These are phyloP conservation scores for Aurelia aurita DNA, from an alignment of 30 jellyfish, hydroid and myxozoan species.

Conservation along the genomic window DNA sequence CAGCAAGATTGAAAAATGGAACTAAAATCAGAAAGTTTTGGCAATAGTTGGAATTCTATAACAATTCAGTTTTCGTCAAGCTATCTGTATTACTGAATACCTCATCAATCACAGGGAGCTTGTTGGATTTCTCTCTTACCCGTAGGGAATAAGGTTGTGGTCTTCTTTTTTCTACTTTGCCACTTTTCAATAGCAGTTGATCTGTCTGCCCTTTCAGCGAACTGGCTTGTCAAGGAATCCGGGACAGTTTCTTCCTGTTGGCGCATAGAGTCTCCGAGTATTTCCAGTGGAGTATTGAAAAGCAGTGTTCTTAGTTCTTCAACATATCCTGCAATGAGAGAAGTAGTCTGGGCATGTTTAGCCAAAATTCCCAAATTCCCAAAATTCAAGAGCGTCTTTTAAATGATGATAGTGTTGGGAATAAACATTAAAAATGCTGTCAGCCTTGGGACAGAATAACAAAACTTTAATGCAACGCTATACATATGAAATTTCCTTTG, in stretches of 20 bases:
- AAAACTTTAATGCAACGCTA: too few species aligned
- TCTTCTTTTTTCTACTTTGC: not conserved
- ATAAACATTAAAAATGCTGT: too few species aligned
- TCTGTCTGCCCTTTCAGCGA: constrained; percentile 1
- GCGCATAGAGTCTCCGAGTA: not conserved
- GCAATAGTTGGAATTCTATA: too few species aligned
- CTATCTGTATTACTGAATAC: too few species aligned
- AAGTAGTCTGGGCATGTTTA: not conserved
- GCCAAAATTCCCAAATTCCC: not conserved
- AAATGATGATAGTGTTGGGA: too few species aligned
- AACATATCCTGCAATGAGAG: not conserved
- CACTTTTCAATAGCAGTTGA: not conserved
- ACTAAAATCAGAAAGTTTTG: too few species aligned
- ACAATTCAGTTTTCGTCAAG: too few species aligned
- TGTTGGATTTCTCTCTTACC: not conserved
- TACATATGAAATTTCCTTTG: too few species aligned
- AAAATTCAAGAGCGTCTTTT: not conserved
- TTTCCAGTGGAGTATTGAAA: not conserved
- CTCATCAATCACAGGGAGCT: too few species aligned
- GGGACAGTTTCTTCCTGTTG: not conserved
- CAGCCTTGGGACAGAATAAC: too few species aligned
- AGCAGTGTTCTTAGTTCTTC: not conserved
- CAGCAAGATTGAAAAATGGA: too few species aligned
- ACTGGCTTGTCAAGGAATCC: not conserved
- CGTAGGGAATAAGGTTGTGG: not conserved